These are phyloP conservation scores for Cheilinus undulatus DNA, from an alignment of 2,113 vertebrate genomes.

Conservation along the genomic window DNA sequence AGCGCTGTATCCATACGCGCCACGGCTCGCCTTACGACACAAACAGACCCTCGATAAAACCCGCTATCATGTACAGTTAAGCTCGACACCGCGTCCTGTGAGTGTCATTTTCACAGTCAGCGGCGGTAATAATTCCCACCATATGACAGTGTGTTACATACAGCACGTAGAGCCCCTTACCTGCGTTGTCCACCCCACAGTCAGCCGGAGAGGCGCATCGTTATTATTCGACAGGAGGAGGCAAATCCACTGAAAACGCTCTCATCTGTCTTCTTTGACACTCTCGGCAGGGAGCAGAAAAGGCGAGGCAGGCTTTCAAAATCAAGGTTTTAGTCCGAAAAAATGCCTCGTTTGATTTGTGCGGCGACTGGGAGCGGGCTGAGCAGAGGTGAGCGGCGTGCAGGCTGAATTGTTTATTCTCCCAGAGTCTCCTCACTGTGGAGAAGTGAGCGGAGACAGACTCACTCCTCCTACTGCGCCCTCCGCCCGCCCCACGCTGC, in stretches of 20 bases:
- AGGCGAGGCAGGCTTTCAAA: conserved; percentile 40
- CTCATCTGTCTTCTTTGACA: conserved; percentile 62
- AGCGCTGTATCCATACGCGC: conserved; percentile 56
- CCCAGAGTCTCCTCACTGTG: conserved; percentile 80
- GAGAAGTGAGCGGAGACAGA: conserved; percentile 77
- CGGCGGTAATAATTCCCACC: conserved; percentile 3
- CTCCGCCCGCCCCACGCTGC: too few relatives aligned
- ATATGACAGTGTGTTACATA: conserved; percentile 47
- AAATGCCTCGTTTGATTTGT: conserved; percentile 21
- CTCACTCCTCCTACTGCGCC: conserved; percentile 75
- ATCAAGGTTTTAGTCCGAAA: conserved; percentile 52
- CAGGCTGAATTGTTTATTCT: conserved; percentile 82
- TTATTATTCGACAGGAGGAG: conserved; percentile 65
- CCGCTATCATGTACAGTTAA: conserved; percentile 1
- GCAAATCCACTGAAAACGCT: conserved; percentile 77
- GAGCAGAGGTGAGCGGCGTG: conserved; percentile 53
- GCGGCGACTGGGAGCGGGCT: conserved; percentile 31
- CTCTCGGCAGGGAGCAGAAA: conserved; percentile 42
- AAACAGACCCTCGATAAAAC: conserved; percentile 29
- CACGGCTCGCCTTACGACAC: conserved; percentile 45
- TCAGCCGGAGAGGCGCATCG: conserved; percentile 78
- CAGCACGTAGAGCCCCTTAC: conserved; percentile 63
- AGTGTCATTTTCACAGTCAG: conserved; percentile 13
- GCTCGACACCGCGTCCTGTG: conserved; percentile 31
- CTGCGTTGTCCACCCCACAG: conserved; percentile 72